Evolutionary conservation across 2,797 vertebrate species (phyloP).

Genomic region (Buphagus erythrorhynchus): DNA sequence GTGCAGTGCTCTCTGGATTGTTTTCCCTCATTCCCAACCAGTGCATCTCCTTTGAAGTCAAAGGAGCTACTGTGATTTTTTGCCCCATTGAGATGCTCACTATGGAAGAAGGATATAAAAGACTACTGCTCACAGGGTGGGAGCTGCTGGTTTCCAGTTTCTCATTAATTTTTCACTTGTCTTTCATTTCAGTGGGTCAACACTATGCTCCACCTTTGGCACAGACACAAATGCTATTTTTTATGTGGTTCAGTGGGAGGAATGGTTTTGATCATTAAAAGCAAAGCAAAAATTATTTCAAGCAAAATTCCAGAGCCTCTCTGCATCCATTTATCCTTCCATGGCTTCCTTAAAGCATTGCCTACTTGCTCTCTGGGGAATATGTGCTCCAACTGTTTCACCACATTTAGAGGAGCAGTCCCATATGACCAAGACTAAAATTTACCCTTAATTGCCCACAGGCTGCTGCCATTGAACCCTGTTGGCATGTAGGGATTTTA

Average conservation of each 20-base stretch:
- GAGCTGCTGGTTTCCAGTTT: conserved; percentile 50
- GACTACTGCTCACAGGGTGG: conserved; percentile 41
- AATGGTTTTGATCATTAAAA: conserved; percentile 70
- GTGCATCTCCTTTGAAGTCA: conserved; percentile 51
- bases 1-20: not conserved
- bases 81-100: conserved; percentile 48
- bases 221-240: conserved; percentile 42
- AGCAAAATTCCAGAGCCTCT: conserved; percentile 52
- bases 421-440: conserved; percentile 51
- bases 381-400: conserved; percentile 55
- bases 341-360: conserved; percentile 57
- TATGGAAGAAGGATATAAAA: conserved; percentile 58
- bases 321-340: conserved; percentile 57
- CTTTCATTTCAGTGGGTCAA: conserved; percentile 47
- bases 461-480: not conserved
- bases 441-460: conserved; percentile 30
- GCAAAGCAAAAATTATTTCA: conserved; percentile 66
- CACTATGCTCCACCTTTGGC: conserved; percentile 52
- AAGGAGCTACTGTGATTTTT: conserved; percentile 47
- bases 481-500: not conserved
- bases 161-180: conserved; percentile 60
- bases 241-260: conserved; percentile 62
- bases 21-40: not conserved
- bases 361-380: conserved; percentile 39
- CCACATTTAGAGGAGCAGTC: conserved; percentile 58